Conservation (phyloP, 2,797 vertebrate species). For the Hydrophis major region DNA sequence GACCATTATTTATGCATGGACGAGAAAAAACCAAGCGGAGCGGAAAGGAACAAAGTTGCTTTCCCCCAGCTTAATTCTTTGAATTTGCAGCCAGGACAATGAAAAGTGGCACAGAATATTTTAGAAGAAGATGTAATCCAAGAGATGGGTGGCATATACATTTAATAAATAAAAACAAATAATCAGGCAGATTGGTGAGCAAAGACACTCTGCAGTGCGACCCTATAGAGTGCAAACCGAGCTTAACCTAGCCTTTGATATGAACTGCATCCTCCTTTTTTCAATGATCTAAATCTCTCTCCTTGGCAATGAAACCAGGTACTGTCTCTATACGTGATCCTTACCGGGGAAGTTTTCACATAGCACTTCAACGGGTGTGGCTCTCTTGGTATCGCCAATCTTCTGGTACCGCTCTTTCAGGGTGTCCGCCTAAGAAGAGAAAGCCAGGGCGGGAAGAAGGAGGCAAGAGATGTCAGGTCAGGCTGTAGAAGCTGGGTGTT, state of each 20-base stretch:
- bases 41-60: background rate
- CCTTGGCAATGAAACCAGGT: background rate
- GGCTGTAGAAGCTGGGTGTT: accelerated
- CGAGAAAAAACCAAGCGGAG: background rate
- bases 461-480: background rate
- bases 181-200: background rate
- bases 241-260: background rate
- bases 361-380: conserved; percentile 93
- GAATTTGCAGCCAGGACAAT: background rate
- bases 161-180: background rate
- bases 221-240: background rate
- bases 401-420: conserved; percentile 98
- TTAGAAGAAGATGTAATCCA: background rate
- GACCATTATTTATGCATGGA: background rate
- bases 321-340: conserved; percentile 27
- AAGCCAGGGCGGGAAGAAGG: background rate
- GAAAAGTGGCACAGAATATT: background rate
- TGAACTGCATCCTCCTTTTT: background rate
- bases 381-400: conserved; percentile 95
- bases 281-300: background rate
- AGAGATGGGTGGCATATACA: background rate
- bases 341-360: conserved; percentile 96
- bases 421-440: conserved; percentile 82
- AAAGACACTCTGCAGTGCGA: background rate
- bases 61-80: background rate